A percentile compares a stretch with the other conserved stretches of the same genome.
These are phyloP conservation scores for Mactra quadrangularis DNA, from an alignment of 1,140 invertebrate genomes.

Conservation along the genomic window DNA sequence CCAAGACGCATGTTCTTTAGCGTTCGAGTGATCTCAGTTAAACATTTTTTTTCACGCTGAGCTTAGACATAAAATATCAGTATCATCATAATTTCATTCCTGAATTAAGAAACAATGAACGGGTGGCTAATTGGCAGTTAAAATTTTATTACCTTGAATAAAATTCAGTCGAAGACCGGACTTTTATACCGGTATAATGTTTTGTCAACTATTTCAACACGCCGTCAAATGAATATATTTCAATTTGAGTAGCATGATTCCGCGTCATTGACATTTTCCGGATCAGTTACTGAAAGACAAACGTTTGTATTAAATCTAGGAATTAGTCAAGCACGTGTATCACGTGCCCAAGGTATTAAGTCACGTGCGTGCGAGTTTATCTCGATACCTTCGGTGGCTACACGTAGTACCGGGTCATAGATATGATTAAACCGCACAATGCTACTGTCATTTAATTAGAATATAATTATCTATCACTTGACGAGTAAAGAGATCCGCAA, in stretches of 20 bases:
- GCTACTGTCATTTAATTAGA: conserved; percentile 56
- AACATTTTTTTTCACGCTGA: no score
- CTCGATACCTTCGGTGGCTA: conserved; percentile 24
- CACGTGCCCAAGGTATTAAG: conserved; percentile 47
- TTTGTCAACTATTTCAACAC: no score
- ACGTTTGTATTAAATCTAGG: conserved; percentile 43
- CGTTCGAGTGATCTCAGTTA: no score
- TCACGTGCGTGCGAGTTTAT: conserved; percentile 41
- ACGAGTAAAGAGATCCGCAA: conserved; percentile 37
- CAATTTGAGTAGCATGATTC: neutral
- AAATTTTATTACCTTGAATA: no score
- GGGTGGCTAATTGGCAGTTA: no score
- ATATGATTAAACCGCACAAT: conserved; percentile 38
- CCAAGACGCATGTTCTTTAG: no score
- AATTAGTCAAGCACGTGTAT: conserved; percentile 43
- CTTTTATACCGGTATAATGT: no score
- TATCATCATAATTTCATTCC: no score
- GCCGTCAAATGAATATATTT: no score
- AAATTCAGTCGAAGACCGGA: no score
- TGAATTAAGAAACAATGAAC: no score
- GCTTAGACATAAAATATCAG: no score
- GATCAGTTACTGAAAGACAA: conserved; percentile 38
- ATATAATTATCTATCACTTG: conserved; percentile 56
- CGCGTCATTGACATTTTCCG: conserved; percentile 15
- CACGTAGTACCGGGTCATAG: conserved; percentile 27